Percentiles rank a stretch among this genome's conserved stretches.
Conservation (phyloP, 2,113 vertebrate species). For the Echinops telfairi region DNA sequence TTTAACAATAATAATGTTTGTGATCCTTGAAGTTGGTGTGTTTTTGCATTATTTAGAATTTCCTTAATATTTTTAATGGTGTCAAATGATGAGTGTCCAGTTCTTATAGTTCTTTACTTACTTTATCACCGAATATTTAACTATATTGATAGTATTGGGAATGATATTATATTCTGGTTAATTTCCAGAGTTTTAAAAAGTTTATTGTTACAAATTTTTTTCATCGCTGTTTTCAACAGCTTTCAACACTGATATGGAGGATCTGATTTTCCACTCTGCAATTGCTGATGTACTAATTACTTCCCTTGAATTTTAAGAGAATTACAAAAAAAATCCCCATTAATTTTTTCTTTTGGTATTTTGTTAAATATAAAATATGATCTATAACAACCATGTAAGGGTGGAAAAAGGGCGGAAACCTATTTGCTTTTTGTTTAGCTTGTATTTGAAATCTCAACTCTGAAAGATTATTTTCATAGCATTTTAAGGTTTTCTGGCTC, state of each 20-base stretch:
- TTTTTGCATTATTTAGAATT: not conserved
- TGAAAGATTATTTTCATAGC: not conserved
- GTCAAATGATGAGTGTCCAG: not conserved
- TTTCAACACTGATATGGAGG: too few species aligned
- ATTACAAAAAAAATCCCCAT: too few species aligned
- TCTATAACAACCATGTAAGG: not conserved
- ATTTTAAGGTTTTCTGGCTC: not conserved
- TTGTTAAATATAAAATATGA: not conserved
- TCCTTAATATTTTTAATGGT: not conserved
- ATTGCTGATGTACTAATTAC: not conserved
- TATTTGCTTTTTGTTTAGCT: not conserved
- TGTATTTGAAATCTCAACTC: not conserved
- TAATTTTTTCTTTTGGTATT: not conserved
- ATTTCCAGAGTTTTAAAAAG: not conserved
- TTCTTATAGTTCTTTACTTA: not conserved
- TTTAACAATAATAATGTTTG: not conserved
- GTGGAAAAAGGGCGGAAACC: not conserved
- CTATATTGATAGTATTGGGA: not conserved
- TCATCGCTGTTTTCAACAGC: not conserved
- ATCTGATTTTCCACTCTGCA: not conserved
- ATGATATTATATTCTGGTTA: not conserved
- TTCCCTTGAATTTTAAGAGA: not conserved
- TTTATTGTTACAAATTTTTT: not conserved
- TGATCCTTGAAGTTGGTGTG: not conserved
- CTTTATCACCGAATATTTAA: not conserved